Evolutionary conservation across 2,797 vertebrate genomes (phyloP).

Genomic region (Centroberyx gerrardi): DNA sequence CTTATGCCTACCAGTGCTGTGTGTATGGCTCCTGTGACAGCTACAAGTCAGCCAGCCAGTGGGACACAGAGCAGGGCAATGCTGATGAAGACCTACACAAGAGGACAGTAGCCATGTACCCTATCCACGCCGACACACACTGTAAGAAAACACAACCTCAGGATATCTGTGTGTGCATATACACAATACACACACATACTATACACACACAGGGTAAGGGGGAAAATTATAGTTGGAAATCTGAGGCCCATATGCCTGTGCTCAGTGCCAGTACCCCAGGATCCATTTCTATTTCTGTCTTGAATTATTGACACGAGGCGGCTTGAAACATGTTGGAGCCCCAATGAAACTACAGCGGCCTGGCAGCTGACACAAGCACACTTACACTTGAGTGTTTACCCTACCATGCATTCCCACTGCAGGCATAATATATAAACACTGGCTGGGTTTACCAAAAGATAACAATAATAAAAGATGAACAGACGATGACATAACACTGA

Average conservation of each 20-base stretch:
- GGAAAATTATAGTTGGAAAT: slow-evolving; percentile 22
- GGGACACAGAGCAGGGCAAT: slow-evolving; percentile 87
- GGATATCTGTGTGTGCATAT: background rate
- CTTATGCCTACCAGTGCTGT: slow-evolving; percentile 97
- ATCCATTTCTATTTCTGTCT: slow-evolving; percentile 48
- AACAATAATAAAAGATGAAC: slow-evolving; percentile 65
- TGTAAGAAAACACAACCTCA: slow-evolving; percentile 82
- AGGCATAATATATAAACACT: slow-evolving; percentile 44
- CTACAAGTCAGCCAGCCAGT: slow-evolving; percentile 86
- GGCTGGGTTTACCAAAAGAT: slow-evolving; percentile 39
- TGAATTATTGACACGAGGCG: slow-evolving; percentile 49
- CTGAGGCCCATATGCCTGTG: slow-evolving; percentile 25
- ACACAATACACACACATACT: slow-evolving; percentile 15
- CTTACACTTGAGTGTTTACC: slow-evolving; percentile 37
- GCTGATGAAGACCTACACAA: slow-evolving; percentile 90
- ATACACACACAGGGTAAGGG: background rate
- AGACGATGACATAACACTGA: slow-evolving; percentile 47
- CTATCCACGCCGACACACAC: slow-evolving; percentile 88
- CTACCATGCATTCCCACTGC: slow-evolving; percentile 60
- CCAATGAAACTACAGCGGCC: slow-evolving; percentile 62
- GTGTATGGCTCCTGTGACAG: slow-evolving; percentile 90
- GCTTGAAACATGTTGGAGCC: slow-evolving; percentile 65
- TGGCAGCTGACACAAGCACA: slow-evolving; percentile 57
- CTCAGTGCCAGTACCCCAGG: background rate
- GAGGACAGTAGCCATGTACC: slow-evolving; percentile 87